phyloP scores from a whole-genome alignment of 2,888 invertebrate genomes.

The Rosalia funebris region DNA sequence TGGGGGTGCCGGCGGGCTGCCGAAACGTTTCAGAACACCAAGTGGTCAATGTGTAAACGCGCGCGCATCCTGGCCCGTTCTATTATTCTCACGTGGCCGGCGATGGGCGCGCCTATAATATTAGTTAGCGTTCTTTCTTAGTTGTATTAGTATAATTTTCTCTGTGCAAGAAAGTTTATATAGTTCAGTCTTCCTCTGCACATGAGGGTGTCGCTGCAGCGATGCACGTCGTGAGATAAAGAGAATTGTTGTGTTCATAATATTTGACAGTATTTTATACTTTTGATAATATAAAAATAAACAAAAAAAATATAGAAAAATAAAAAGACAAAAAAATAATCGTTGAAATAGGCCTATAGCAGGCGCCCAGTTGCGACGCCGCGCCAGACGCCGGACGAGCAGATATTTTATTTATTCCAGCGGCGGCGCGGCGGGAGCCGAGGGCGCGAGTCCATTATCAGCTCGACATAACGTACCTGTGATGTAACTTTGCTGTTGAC shows the following conservation, averaged over 20 bases:
- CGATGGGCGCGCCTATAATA: not conserved
- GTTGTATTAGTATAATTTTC: constrained; percentile 36
- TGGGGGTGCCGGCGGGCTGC: constrained; percentile 18
- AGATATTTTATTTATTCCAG: constrained; percentile 8
- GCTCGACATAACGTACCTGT: constrained; percentile 57
- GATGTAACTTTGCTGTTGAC: constrained; percentile 61
- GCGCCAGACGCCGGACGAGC: not conserved
- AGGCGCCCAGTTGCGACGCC: constrained; percentile 13
- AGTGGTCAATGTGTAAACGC: constrained; percentile 47
- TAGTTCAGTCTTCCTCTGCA: constrained; percentile 47
- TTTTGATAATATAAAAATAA: constrained; percentile 59
- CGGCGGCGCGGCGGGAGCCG: not conserved
- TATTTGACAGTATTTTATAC: constrained; percentile 66
- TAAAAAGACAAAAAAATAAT: constrained; percentile 46
- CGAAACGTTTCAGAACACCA: constrained; percentile 37
- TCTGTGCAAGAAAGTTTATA: constrained; percentile 41
- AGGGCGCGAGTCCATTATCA: constrained; percentile 23
- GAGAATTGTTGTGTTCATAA: constrained; percentile 66
- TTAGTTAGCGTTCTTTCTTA: constrained; percentile 34
- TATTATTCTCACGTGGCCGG: not conserved
- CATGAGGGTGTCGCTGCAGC: constrained; percentile 26
- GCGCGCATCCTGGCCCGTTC: not conserved
- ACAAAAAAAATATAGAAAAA: constrained; percentile 52
- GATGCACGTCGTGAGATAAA: constrained; percentile 58
- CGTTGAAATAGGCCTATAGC: constrained; percentile 38